Conservation (phyloP, 2,888 invertebrate genomes). For the Sphinx pinastri region DNA sequence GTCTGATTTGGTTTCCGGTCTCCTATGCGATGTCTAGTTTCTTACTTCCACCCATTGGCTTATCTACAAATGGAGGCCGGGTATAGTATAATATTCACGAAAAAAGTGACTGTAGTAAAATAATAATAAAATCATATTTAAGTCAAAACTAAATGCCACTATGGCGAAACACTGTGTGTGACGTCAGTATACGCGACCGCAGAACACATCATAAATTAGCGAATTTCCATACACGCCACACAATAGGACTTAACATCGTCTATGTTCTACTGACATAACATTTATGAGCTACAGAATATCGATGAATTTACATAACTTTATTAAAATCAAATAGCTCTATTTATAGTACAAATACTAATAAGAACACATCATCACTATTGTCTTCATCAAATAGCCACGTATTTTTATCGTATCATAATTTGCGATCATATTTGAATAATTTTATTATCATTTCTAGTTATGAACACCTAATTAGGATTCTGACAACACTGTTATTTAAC, state of each 20-base stretch:
- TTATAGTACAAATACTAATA: no score
- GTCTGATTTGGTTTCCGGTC: no score
- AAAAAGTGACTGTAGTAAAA: no score
- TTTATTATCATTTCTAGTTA: neutral
- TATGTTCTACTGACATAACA: neutral
- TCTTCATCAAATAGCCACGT: neutral
- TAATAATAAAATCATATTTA: neutral
- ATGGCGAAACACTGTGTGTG: neutral
- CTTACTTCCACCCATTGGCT: no score
- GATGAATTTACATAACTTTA: no score
- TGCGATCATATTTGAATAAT: neutral
- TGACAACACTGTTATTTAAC: neutral
- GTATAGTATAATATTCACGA: no score
- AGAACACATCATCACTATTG: no score
- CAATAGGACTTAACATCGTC: neutral
- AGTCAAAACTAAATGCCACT: neutral
- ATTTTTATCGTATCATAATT: neutral
- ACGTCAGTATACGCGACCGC: constrained; percentile 5
- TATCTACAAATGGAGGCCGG: no score
- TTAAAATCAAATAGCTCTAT: no score
- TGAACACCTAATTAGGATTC: neutral
- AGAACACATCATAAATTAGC: neutral
- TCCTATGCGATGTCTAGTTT: no score
- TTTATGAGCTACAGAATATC: no score
- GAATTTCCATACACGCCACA: neutral